phyloP scores from a whole-genome alignment of 2,888 invertebrate genomes.

The Holacanthella duospinosa region DNA sequence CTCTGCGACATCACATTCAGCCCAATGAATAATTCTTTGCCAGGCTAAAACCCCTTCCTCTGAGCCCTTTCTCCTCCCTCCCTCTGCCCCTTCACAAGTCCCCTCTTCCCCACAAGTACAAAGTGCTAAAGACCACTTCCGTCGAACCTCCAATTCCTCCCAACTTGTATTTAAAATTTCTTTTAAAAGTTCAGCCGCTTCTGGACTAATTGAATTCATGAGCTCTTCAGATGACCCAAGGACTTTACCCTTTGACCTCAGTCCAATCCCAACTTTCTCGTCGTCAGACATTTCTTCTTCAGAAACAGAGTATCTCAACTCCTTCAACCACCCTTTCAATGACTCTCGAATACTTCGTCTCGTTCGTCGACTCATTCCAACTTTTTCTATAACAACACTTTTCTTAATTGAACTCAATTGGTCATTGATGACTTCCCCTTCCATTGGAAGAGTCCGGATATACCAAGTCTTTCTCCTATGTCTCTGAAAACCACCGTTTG shows the following conservation, averaged over 20 bases:
- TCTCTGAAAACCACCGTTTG: no score
- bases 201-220: constrained; percentile 21
- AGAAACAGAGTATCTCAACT: background rate
- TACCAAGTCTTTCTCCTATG: no score
- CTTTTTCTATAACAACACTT: background rate
- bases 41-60: constrained; percentile 3
- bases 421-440: no score
- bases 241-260: background rate
- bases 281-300: background rate
- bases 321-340: background rate
- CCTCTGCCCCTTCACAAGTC: background rate
- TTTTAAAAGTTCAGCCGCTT: constrained; percentile 26
- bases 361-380: background rate
- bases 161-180: constrained; percentile 20
- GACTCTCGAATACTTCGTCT: background rate
- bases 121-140: no score
- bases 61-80: background rate
- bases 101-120: background rate
- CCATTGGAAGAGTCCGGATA: no score
- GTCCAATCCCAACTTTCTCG: background rate
- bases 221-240: constrained; percentile 6
- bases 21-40: constrained; percentile 13
- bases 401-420: constrained; percentile 11
- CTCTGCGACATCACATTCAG: constrained; percentile 10
- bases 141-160: background rate